Conservation (phyloP, 2,113 vertebrate genomes). For the Bubo blakistoni region DNA sequence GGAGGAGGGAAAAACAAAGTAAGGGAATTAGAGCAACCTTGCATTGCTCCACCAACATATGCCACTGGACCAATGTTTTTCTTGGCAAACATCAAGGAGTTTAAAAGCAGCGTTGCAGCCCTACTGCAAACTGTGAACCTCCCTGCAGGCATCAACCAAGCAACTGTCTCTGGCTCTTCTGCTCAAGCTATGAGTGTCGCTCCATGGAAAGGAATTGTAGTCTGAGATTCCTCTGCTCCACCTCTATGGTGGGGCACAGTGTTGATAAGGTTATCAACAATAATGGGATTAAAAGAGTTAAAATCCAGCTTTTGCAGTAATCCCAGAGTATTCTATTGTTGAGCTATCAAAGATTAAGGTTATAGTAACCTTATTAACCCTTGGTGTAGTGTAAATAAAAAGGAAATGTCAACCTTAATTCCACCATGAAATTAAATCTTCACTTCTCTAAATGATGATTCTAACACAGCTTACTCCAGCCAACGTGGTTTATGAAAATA, state of each 20-base stretch:
- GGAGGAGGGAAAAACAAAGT: constrained; percentile 72
- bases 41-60: constrained; percentile 67
- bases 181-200: neutral
- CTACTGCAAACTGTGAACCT: constrained; percentile 64
- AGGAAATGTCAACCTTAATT: constrained; percentile 69
- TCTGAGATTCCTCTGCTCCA: neutral
- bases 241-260: neutral
- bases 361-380: constrained; percentile 73
- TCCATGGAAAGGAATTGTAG: neutral
- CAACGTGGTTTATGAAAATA: neutral
- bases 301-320: constrained; percentile 62
- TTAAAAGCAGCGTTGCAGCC: constrained; percentile 50
- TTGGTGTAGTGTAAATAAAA: constrained; percentile 62
- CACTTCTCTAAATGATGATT: constrained; percentile 45
- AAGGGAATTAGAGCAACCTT: constrained; percentile 72
- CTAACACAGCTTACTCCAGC: constrained; percentile 27
- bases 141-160: constrained; percentile 62
- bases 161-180: constrained; percentile 21
- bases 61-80: constrained; percentile 75
- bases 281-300: constrained; percentile 72
- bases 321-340: constrained; percentile 36
- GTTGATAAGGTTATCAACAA: constrained; percentile 37
- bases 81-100: constrained; percentile 70
- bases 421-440: constrained; percentile 68
- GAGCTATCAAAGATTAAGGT: constrained; percentile 68